Evolutionary conservation across 2,888 invertebrate species (phyloP).

Genomic region (Quadroppia sp.): DNA sequence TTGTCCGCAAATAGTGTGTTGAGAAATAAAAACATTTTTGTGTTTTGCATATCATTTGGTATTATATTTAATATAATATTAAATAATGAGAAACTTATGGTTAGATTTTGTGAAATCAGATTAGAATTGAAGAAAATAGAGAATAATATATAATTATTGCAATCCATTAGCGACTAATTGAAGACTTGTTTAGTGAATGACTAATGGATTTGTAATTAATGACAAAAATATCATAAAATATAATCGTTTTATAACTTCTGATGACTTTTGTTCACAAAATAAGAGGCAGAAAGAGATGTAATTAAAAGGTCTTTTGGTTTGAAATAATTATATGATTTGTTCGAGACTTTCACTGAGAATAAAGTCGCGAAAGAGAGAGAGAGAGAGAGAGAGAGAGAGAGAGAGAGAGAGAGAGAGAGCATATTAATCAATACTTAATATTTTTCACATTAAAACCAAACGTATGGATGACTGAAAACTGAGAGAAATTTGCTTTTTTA

Average conservation of each 20-base stretch:
- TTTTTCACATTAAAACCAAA: neutral
- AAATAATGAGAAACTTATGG: neutral
- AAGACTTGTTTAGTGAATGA: slow-evolving; percentile 17
- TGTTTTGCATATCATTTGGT: no score
- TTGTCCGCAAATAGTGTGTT: neutral
- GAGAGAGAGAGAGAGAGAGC: no score
- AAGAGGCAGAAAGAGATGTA: neutral
- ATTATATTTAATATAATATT: no score
- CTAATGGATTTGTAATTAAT: neutral
- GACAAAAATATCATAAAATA: neutral
- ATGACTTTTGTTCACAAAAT: neutral
- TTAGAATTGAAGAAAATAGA: neutral
- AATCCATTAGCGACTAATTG: slow-evolving; percentile 32
- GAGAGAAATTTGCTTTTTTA: no score
- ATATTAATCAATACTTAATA: slow-evolving; percentile 3
- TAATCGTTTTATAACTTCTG: neutral
- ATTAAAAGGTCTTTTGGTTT: neutral
- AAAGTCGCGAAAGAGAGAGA: neutral
- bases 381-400: no score
- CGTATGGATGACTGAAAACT: no score
- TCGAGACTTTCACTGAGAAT: neutral
- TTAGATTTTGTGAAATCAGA: neutral
- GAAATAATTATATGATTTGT: neutral
- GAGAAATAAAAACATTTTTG: neutral
- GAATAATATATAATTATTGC: slow-evolving; percentile 19